phyloP scores from a whole-genome alignment of 2,113 vertebrate genomes.

The Cyanoderma ruficeps region DNA sequence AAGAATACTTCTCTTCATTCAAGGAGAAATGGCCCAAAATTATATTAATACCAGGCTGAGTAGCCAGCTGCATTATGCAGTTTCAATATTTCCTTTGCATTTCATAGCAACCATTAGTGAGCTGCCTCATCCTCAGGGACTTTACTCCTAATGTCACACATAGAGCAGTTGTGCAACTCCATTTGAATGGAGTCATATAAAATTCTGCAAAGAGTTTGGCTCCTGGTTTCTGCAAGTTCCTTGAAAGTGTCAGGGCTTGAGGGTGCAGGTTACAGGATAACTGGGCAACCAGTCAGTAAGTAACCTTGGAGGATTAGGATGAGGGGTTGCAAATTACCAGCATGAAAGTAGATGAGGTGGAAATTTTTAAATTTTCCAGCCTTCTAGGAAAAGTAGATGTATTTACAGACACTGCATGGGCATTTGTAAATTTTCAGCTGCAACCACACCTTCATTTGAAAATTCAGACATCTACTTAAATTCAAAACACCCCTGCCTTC shows the following conservation, averaged over 20 bases:
- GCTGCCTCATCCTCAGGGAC: slow-evolving; percentile 43
- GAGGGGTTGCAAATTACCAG: background rate
- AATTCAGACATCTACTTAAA: background rate
- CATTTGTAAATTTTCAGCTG: background rate
- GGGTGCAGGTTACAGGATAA: background rate
- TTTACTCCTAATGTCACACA: background rate
- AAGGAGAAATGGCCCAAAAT: slow-evolving; percentile 20
- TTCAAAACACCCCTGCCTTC: background rate
- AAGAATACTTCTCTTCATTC: background rate
- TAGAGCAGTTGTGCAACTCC: background rate
- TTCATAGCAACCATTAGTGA: slow-evolving; percentile 39
- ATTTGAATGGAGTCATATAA: background rate
- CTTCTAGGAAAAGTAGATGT: background rate
- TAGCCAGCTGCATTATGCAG: slow-evolving; percentile 57
- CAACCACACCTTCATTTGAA: background rate
- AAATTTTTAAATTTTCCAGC: background rate
- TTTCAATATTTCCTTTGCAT: slow-evolving; percentile 39
- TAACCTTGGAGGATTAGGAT: background rate
- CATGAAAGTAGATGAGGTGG: background rate
- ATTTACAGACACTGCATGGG: background rate
- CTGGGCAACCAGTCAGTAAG: background rate
- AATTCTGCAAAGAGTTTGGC: background rate
- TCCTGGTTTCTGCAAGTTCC: background rate
- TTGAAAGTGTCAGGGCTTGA: background rate
- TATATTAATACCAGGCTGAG: slow-evolving; percentile 57